Evolutionary conservation across 2,888 invertebrate genomes (phyloP).

Genomic region (Pristionchus arcanus): DNA sequence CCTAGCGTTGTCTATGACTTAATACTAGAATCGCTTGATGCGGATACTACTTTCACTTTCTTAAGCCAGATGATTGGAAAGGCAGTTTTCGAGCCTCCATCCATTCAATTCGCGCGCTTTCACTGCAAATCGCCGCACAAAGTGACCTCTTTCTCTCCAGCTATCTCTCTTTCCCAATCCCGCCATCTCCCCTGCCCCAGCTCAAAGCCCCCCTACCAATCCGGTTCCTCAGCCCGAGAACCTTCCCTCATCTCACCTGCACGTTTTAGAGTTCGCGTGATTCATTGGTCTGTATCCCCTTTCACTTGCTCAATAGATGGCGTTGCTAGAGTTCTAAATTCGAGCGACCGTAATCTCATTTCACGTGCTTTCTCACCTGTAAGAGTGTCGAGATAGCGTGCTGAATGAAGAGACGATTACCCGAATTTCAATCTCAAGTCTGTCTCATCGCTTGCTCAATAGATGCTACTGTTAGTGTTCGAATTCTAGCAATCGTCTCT

Average conservation of each 20-base stretch:
- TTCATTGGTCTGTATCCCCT: not conserved
- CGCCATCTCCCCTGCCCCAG: not conserved
- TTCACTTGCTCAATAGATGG: not conserved
- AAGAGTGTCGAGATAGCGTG: no score
- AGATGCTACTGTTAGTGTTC: no score
- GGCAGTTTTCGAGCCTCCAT: no score
- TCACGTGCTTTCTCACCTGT: not conserved
- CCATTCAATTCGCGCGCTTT: not conserved
- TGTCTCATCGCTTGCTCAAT: no score
- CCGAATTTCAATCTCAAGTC: no score
- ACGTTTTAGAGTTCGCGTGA: not conserved
- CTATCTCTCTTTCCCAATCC: not conserved
- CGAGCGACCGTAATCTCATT: not conserved
- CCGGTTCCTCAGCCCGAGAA: constrained; percentile 20
- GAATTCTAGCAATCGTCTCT: no score
- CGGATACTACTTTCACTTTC: no score
- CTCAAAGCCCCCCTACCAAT: not conserved
- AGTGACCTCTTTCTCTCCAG: constrained; percentile 32
- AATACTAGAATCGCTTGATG: no score
- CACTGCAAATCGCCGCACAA: not conserved
- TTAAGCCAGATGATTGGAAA: not conserved
- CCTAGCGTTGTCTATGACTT: no score
- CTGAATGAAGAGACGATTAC: no score
- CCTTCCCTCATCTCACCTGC: not conserved
- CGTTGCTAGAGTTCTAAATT: not conserved